Base-by-base conservation (phyloP, 2,797 vertebrate species). In the Antrozous pallidus region DNA sequence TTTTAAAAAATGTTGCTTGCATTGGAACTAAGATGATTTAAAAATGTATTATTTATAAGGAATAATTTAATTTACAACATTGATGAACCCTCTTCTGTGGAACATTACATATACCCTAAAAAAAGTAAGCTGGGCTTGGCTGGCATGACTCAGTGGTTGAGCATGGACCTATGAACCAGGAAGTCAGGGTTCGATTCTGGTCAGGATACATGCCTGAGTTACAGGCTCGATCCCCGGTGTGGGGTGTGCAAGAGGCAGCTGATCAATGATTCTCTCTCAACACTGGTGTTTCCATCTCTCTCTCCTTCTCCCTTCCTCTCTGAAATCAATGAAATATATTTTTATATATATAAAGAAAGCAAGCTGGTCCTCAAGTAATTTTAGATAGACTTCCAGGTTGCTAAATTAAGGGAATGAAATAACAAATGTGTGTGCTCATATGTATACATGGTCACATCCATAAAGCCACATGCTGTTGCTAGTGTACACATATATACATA, bases 351-450 rank as follows among this genome's bases (percentile, higher is more conserved):
- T 80, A 89, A 0, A 69, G n/a, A 65, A 94, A 93, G 51, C 73
- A 93, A 94, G 49, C 36, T 61, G 20, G 54, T 71, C n/a, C 47
- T 63, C 22, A 79, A 86, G 54, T 79, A 88, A 91, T 58, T 80
- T 84, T 69, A 74, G 67, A 93, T 63, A 96, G 75, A 93, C 18
- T 87, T 91, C 54, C 20, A 47, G 51, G 69, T 61, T 92, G 73
- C 58, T 75, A 63, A 20, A 69, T 79, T 74, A 93, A 94, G 83
- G 79, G 33, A 82, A 38, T 54, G 38, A 94, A 96, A 92, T 86
- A 93, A 81, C 65, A 92, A 95, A 90, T 67, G 63, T 88, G 69
- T 58, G 28, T 83, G 47, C 79, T 33, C 16, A 82, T 40, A 77
- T 61, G 13, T 73, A 77, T 7, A 56, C 40, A 69, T 70, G 56